Conservation (phyloP, 2,888 invertebrate genomes). For the Apamea sordens region DNA sequence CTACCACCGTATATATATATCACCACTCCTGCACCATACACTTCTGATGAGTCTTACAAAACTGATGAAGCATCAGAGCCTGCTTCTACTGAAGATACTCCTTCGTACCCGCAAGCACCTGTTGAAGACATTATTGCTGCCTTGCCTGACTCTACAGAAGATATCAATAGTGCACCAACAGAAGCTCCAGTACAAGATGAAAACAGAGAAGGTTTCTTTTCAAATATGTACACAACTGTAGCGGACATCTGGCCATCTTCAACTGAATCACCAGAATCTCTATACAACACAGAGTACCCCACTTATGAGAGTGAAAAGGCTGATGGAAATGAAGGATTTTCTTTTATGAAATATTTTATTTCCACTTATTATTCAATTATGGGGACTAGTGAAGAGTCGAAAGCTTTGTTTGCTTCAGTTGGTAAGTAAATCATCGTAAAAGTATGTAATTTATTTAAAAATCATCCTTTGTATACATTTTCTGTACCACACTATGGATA, state of each 20-base stretch:
- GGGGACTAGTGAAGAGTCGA: constrained; percentile 81
- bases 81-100: constrained; percentile 38
- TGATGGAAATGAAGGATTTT: constrained; percentile 77
- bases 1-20: constrained; percentile 22
- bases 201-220: constrained; percentile 75
- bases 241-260: constrained; percentile 81
- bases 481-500: background rate
- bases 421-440: constrained; percentile 74
- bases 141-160: constrained; percentile 64
- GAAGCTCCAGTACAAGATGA: constrained; percentile 66
- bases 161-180: constrained; percentile 38
- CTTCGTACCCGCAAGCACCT: constrained; percentile 10
- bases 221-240: constrained; percentile 80
- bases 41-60: constrained; percentile 32
- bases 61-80: constrained; percentile 51
- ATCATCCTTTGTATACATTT: background rate
- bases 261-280: constrained; percentile 76
- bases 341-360: constrained; percentile 80
- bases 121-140: constrained; percentile 57
- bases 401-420: constrained; percentile 81
- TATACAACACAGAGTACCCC: constrained; percentile 75
- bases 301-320: constrained; percentile 67
- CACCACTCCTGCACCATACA: constrained; percentile 48
- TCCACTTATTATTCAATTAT: constrained; percentile 79
- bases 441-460: constrained; percentile 2